These are phyloP conservation scores for Apodemia zela DNA, from an alignment of 2,888 invertebrate species.

Conservation along the genomic window DNA sequence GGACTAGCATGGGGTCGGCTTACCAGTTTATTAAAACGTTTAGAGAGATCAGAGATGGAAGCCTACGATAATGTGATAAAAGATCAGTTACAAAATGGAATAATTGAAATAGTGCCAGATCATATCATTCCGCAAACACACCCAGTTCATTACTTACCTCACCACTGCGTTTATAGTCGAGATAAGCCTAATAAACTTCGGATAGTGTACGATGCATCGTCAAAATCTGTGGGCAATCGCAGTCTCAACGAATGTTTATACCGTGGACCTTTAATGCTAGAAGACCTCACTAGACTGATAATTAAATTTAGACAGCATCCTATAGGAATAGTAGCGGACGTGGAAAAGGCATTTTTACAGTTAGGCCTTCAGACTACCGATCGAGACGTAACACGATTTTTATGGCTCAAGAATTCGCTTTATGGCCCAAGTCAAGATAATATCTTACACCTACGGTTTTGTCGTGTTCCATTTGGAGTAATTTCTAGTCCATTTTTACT, in stretches of 20 bases:
- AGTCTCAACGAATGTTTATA: slow-evolving; percentile 37
- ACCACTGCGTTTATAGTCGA: background rate
- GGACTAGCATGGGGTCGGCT: slow-evolving; percentile 28
- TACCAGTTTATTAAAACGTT: slow-evolving; percentile 21
- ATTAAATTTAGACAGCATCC: slow-evolving; percentile 31
- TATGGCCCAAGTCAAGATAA: slow-evolving; percentile 18
- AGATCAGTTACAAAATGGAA: slow-evolving; percentile 22
- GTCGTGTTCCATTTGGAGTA: slow-evolving; percentile 2
- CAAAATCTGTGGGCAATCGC: slow-evolving; percentile 26
- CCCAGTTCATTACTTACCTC: slow-evolving; percentile 15
- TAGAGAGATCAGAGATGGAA: slow-evolving; percentile 14
- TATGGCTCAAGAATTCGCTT: slow-evolving; percentile 31
- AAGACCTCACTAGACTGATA: slow-evolving; percentile 34
- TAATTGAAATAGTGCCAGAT: slow-evolving; percentile 19
- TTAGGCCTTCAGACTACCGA: slow-evolving; percentile 30
- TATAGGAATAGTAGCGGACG: slow-evolving; percentile 34
- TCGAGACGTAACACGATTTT: slow-evolving; percentile 33
- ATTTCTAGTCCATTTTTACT: slow-evolving; percentile 31
- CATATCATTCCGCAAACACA: background rate
- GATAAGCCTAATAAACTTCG: slow-evolving; percentile 21
- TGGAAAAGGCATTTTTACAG: slow-evolving; percentile 37
- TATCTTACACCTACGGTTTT: slow-evolving; percentile 27
- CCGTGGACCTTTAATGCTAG: slow-evolving; percentile 33
- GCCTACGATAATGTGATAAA: slow-evolving; percentile 19
- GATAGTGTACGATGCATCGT: slow-evolving; percentile 33